A percentile compares a stretch with the other conserved stretches of the same genome.
Evolutionary conservation across 2,797 vertebrate genomes (phyloP).

Genomic region (Corythornis leucogaster): DNA sequence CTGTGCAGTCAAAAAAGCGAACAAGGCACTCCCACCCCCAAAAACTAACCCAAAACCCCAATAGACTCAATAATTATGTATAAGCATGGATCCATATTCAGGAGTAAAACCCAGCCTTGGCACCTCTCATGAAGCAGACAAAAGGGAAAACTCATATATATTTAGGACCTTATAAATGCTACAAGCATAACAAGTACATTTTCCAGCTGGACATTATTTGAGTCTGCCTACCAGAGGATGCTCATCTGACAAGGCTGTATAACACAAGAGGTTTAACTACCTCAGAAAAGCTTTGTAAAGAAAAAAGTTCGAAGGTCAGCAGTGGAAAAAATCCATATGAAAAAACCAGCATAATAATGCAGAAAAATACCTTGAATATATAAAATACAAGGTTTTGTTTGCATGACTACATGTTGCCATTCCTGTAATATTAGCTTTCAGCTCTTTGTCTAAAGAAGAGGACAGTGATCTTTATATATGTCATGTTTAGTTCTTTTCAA

Average conservation of each 20-base stretch:
- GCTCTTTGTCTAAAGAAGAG: background rate
- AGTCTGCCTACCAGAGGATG: background rate
- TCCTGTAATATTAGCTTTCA: background rate
- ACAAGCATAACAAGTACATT: background rate
- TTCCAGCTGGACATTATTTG: background rate
- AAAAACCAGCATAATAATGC: background rate
- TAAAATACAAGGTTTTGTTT: background rate
- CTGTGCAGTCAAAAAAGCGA: background rate
- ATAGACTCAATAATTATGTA: background rate
- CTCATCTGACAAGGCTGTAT: background rate
- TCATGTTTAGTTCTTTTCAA: background rate
- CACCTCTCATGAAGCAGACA: background rate
- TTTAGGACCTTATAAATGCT: background rate
- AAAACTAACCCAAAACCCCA: background rate
- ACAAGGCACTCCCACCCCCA: rapidly evolving
- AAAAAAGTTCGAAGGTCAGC: background rate
- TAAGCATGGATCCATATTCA: background rate
- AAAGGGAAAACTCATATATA: background rate
- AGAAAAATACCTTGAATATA: background rate
- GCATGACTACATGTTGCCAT: background rate
- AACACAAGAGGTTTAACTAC: background rate
- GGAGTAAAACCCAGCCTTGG: background rate
- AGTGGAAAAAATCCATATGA: background rate
- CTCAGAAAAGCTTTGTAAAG: background rate
- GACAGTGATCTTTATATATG: background rate